Base-by-base conservation (phyloP, 2,888 invertebrate species). In the Leptopterna dolabrata region DNA sequence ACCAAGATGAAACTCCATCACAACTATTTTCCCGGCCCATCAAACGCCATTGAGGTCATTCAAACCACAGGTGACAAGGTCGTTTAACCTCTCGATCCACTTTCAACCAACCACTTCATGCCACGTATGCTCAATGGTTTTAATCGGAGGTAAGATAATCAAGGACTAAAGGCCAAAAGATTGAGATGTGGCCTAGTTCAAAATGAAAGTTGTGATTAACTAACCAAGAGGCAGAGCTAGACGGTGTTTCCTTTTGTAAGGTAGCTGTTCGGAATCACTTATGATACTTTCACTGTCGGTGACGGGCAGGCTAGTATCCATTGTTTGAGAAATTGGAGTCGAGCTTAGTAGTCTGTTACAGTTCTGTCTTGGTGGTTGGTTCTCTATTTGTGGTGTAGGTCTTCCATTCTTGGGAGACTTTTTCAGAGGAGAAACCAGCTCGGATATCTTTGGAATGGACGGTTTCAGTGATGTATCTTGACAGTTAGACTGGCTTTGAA, bases 221-320 rank as follows among this genome's bases (percentile, higher is more conserved):
- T 30, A 41, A 76, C 73, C 73, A n/a, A 76, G n/a, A 16, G 73
- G 73, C 73, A 76, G 19, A 14, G 6, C 73, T 16, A 76, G 36
- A 14, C 14, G 36, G 19, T 6, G 36, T 19, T 76, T 76, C 19
- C 41, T 76, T 19, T 14, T 30, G 9, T 36, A 9, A 16, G 30
- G 11, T 76, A 30, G 1, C 16, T 36, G 73, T 16, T 76, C 73
- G 16, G 73, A 30, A 19, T 36, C 36, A 30, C 73, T 29, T n/a
- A 76, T 76, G 73, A 76, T 76, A 36, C 73, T 36, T 19, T 76
- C 73, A 36, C 73, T 76, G 36, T 76, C 73, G 0, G 30, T 36
- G 9, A 4, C 30, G 16, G 41, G 0, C 16, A 76, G 0, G 19
- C 36, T 76, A 29, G 9, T 7, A 3, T 63, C 63, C 3, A 27